Percentiles rank a stretch among this genome's conserved stretches.
phyloP scores from a whole-genome alignment of 2,797 vertebrate species.

The Schizopygopsis pylzovi region DNA sequence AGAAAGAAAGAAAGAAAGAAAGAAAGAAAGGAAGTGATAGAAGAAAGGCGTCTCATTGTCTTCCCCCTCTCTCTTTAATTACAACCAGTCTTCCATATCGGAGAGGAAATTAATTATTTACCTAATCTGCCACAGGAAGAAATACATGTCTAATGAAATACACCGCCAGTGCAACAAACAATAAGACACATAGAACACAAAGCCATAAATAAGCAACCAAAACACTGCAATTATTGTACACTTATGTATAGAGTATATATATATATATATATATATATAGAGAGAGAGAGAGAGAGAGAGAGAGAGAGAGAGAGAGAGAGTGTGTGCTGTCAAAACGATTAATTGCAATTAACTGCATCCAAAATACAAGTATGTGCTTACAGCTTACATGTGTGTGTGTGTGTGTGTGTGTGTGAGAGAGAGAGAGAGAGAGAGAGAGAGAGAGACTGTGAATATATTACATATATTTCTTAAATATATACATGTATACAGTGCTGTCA shows the following conservation, averaged over 20 bases:
- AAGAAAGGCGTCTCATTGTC: conserved; percentile 70
- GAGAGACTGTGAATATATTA: too few species aligned
- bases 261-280: too few species aligned
- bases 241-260: not conserved
- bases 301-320: not conserved
- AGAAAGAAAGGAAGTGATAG: conserved; percentile 51
- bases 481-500: too few species aligned
- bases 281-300: too few species aligned
- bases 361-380: not conserved
- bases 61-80: conserved; percentile 75
- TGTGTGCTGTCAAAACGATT: not conserved
- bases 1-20: conserved; percentile 64
- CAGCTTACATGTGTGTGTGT: too few species aligned
- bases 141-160: conserved; percentile 63
- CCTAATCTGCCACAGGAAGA: conserved; percentile 72
- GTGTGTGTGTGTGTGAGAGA: too few species aligned
- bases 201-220: conserved; percentile 6
- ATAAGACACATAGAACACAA: conserved; percentile 28
- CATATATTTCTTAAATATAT: too few species aligned
- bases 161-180: conserved; percentile 44
- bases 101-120: conserved; percentile 77
- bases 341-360: not conserved
- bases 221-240: conserved; percentile 7
- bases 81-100: conserved; percentile 73
- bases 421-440: too few species aligned